phyloP scores from a whole-genome alignment of 1,140 invertebrate species.

The Ostrea denselamellosa region DNA sequence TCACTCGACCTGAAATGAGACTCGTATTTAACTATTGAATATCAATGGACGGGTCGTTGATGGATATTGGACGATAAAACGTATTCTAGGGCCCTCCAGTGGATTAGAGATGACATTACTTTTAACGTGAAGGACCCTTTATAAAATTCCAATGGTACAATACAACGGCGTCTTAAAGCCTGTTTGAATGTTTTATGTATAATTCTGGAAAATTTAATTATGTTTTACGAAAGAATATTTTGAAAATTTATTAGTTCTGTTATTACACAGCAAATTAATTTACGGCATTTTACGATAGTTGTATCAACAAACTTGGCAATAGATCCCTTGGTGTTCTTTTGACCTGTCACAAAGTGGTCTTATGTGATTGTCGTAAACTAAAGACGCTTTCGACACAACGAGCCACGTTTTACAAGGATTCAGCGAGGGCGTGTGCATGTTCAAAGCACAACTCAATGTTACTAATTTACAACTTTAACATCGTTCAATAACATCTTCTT shows the following conservation, averaged over 20 bases:
- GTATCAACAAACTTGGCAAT: conserved; percentile 29
- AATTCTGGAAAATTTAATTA: conserved; percentile 21
- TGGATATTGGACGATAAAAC: conserved; percentile 21
- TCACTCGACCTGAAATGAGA: neutral
- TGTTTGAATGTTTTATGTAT: conserved; percentile 15
- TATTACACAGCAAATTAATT: conserved; percentile 37
- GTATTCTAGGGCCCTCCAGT: neutral
- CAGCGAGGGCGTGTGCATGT: conserved; percentile 17
- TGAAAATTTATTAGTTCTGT: conserved; percentile 34
- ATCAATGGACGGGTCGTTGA: neutral
- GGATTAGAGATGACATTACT: conserved; percentile 33
- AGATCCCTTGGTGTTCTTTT: conserved; percentile 28
- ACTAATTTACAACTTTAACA: conserved; percentile 38
- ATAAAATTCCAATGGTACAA: neutral
- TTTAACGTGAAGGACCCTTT: conserved; percentile 18
- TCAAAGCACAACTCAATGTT: neutral
- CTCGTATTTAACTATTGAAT: neutral
- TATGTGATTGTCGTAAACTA: conserved; percentile 31
- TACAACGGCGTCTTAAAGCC: conserved; percentile 8
- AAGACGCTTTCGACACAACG: neutral
- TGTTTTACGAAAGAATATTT: neutral
- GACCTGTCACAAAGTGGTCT: conserved; percentile 32
- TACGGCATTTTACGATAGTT: conserved; percentile 35
- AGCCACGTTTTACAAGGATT: conserved; percentile 21
- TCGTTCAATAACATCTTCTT: conserved; percentile 4